Conservation (phyloP, 2,888 invertebrate species). For the Leucozona laternaria region DNA sequence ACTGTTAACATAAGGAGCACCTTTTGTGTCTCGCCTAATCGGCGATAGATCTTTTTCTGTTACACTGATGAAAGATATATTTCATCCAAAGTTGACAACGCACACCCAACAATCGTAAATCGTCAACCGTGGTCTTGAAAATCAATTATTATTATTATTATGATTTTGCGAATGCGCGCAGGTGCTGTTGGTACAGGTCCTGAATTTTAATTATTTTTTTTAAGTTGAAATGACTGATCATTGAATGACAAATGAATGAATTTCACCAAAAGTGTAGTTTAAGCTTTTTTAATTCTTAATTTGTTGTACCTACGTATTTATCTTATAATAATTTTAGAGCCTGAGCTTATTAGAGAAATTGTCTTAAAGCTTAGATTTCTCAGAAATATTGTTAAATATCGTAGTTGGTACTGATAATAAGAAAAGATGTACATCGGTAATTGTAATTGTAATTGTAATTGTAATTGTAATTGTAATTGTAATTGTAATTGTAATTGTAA, state of each 20-base stretch:
- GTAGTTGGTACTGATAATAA: too few species aligned
- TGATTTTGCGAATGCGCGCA: conserved; percentile 37
- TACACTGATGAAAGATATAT: conserved; percentile 37
- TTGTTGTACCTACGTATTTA: too few species aligned
- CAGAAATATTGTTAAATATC: too few species aligned
- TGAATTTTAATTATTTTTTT: conserved; percentile 23
- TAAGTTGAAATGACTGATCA: background rate
- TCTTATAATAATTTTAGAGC: too few species aligned
- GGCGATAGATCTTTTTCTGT: conserved; percentile 31
- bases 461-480: too few species aligned
- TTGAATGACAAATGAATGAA: background rate
- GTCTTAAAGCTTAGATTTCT: too few species aligned
- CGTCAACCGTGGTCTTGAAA: conserved; percentile 30
- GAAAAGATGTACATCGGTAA: too few species aligned
- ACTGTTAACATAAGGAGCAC: conserved; percentile 22
- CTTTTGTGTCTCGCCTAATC: conserved; percentile 34
- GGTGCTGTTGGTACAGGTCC: conserved; percentile 11
- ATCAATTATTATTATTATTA: conserved; percentile 37
- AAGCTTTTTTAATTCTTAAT: too few species aligned
- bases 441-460: too few species aligned
- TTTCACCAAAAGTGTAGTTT: background rate
- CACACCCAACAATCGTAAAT: background rate
- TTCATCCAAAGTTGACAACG: conserved; percentile 39
- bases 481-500: too few species aligned
- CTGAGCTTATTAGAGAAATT: too few species aligned